Conservation (phyloP, 2,113 vertebrate species). For the Urocitellus parryii region DNA sequence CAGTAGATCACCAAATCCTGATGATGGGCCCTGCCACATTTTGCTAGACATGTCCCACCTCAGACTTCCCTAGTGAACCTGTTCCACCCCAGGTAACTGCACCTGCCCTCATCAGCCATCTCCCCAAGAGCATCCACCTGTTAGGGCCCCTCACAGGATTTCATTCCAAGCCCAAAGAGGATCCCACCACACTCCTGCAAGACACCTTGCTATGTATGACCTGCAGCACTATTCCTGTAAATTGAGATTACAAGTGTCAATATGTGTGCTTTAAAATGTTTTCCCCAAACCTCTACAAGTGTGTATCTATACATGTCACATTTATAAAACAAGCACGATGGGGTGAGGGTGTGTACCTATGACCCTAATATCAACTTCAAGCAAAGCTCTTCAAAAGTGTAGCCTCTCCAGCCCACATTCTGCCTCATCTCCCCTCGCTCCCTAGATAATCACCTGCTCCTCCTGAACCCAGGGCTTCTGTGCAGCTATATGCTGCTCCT, state of each 20-base stretch:
- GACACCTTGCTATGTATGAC: neutral
- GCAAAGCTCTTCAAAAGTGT: neutral
- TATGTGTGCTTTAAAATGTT: neutral
- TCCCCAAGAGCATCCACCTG: neutral
- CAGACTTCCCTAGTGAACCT: neutral
- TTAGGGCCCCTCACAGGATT: accelerated
- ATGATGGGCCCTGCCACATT: neutral
- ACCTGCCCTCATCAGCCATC: neutral
- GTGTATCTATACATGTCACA: neutral
- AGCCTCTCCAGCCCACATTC: neutral
- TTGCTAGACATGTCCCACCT: neutral
- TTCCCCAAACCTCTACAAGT: neutral
- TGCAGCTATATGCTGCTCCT: neutral
- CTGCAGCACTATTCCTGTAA: neutral
- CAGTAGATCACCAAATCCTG: neutral
- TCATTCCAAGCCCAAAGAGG: neutral
- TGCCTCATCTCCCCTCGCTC: neutral
- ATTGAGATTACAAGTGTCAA: neutral
- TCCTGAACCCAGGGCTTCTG: neutral
- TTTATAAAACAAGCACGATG: no score
- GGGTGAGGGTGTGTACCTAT: neutral
- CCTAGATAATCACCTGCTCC: neutral
- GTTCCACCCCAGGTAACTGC: accelerated
- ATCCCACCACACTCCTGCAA: neutral
- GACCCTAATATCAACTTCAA: neutral